These are phyloP conservation scores for Dryobota labecula DNA, from an alignment of 2,888 invertebrate genomes.

Conservation along the genomic window DNA sequence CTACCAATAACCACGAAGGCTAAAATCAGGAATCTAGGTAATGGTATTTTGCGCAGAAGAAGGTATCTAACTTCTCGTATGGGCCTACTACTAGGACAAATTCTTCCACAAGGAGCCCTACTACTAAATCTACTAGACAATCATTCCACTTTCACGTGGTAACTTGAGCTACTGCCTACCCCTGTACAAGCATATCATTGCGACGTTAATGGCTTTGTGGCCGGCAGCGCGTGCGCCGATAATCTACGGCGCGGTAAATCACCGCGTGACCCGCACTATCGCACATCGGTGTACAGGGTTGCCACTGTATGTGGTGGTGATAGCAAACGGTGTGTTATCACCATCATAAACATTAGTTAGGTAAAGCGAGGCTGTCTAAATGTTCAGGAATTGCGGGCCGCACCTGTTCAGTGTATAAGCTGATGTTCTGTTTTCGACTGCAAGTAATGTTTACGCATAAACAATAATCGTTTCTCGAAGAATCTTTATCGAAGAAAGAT, in stretches of 20 bases:
- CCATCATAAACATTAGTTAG: conserved; percentile 1
- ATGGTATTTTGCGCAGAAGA: too few relatives aligned
- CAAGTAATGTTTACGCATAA: neutral
- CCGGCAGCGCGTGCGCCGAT: conserved; percentile 63
- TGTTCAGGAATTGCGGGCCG: conserved; percentile 8
- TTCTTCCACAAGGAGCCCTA: neutral
- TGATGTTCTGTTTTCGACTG: neutral
- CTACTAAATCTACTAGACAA: conserved; percentile 26
- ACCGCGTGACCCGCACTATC: conserved; percentile 77
- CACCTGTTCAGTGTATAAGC: neutral
- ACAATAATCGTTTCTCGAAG: neutral
- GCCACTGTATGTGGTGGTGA: conserved; percentile 37
- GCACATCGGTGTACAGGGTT: conserved; percentile 71
- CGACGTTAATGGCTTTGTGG: conserved; percentile 62
- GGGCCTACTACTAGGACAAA: neutral
- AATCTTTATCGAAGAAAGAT: neutral
- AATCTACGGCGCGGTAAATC: conserved; percentile 80
- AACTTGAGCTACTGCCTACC: conserved; percentile 48
- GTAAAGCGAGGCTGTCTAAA: neutral
- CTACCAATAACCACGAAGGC: neutral
- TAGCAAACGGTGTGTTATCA: conserved; percentile 17
- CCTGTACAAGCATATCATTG: conserved; percentile 53
- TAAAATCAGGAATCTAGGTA: neutral
- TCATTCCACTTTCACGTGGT: conserved; percentile 48
- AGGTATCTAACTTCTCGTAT: neutral